Evolutionary conservation across 1,140 invertebrate species (phyloP), one percentile per base, ranked within the genome.

Genomic region (Harpegnathos saltator): DNA sequence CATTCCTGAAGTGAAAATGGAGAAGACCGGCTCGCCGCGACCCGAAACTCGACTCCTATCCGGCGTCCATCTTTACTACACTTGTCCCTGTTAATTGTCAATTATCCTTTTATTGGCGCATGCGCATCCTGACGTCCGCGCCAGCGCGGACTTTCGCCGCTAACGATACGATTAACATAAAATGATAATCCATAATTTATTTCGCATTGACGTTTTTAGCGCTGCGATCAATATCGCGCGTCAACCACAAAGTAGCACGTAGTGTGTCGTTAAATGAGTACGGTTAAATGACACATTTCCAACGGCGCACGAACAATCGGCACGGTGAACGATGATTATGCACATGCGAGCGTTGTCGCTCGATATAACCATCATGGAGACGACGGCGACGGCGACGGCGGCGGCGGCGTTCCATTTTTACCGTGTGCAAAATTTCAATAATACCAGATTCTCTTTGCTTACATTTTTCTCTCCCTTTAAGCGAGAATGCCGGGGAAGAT

Each of bases 1-100:
- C 83, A 89, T 90, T 90, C 86, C 75, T 89, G 22, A 62, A 86
- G 89, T 86, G 89, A 89, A 89, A 90, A 87, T 59, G 59, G 24
- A 52, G 77, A 86, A 56, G 62, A 7, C 15, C 3, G 26, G 1
- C 61, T 29, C 50, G 4, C 29, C 26, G 38, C 56, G 85, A 63
- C 66, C 61, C 85, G 69, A 89, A 89, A 85, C 83, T 33, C 56
- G 14, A 26, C 5, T 22, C 66, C 15, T 62, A 56, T 85, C 17
- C 44, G 38, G 17, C 22, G 50, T 72, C 83, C 24, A 22, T 58
- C 58, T 72, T 24, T 26, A 22, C 14, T 66, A 52, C 26, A 19
- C 29, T 82, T 38, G 50, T 56, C 9, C 19, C 14, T 59, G 33
- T 65, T 58, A 58, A 83, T 78, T 78, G 52, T 3, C 56, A 82